Base-by-base conservation (phyloP, 2,113 vertebrate genomes). In the Dinomys branickii region DNA sequence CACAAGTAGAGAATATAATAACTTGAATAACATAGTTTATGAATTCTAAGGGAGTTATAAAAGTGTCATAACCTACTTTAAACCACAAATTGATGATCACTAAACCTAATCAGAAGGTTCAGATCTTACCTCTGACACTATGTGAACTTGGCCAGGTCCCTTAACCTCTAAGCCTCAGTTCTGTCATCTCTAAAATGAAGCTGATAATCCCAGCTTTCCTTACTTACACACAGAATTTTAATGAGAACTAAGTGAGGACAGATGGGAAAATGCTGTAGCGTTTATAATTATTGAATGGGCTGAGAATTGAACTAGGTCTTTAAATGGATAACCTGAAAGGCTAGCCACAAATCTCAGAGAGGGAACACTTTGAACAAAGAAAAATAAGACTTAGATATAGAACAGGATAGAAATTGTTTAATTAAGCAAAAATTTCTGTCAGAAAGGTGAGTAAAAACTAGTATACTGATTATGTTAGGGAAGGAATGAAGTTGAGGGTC, bases 291-390 rank as follows among this genome's bases (percentile, higher is more conserved):
- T 61, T 85, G 20, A 83, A 86, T 90, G 58, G 90, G 26, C 9
- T 87, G 59, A 87, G 41, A 92, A 56, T 88, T 91, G 83, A 91
- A 77, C 30, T 92, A 88, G 56, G 30, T 54, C 77, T 94, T 96
- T 56, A 97, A 91, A 88, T 87, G 54, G 12, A 86, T 78, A 95
- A 90, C 35, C 54, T 83, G 38, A 94, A 97, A 91, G 35, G 12
- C 58, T 90, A 7, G 10, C 83, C 92, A 7, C 86, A 97, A 73
- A 17, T 87, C 63, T 67, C 65, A 85, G 44, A 52, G 26, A 90
- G 65, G 84, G 44, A 85, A 85, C 54, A 94, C 24, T 84, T 52
- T 85, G 50, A 94, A 88, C 58, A 90, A 52, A 94, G 78, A 91
- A 92, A 44, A 80, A 24, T 96, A 67, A 92, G 38, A 77, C 24